These are phyloP conservation scores for Drosophila ficusphila DNA, from an alignment of 1,140 invertebrate species.

Conservation along the genomic window DNA sequence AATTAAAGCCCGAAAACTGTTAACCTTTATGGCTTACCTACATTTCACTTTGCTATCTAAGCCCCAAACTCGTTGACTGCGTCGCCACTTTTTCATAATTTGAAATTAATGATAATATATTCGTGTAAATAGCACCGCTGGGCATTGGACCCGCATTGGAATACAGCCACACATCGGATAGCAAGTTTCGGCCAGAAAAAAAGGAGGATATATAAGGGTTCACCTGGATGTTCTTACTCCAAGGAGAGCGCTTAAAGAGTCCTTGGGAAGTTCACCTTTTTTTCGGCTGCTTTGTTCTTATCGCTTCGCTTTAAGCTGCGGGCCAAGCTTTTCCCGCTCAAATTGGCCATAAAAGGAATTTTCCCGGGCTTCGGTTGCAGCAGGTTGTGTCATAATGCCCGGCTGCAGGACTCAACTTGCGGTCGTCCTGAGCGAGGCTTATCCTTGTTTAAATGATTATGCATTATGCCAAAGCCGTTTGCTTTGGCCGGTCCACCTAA, in stretches of 20 bases:
- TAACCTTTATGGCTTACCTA: slow-evolving; percentile 38
- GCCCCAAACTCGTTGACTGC: neutral
- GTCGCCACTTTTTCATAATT: slow-evolving; percentile 47
- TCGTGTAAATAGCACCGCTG: slow-evolving; percentile 60
- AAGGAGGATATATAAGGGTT: too few species aligned
- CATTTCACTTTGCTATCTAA: neutral
- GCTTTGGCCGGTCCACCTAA: slow-evolving; percentile 12
- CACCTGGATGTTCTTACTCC: slow-evolving; percentile 13
- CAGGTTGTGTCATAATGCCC: slow-evolving; percentile 44
- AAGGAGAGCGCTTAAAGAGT: slow-evolving; percentile 47
- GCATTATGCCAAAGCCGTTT: slow-evolving; percentile 64
- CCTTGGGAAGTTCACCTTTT: slow-evolving; percentile 13
- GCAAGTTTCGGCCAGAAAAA: slow-evolving; percentile 16
- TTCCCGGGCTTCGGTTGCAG: slow-evolving; percentile 43
- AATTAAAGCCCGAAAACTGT: neutral
- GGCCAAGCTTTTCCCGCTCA: slow-evolving; percentile 41
- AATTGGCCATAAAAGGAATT: slow-evolving; percentile 73
- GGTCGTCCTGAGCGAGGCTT: too few species aligned
- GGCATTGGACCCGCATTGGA: slow-evolving; percentile 59
- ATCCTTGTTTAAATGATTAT: slow-evolving; percentile 79
- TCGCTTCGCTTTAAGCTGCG: slow-evolving; percentile 56
- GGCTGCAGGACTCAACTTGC: slow-evolving; percentile 20
- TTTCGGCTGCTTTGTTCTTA: slow-evolving; percentile 42
- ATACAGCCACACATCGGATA: slow-evolving; percentile 23
- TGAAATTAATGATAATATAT: slow-evolving; percentile 78